phyloP scores from a whole-genome alignment of 2,888 invertebrate genomes.

The Cremastobaeus sp. region DNA sequence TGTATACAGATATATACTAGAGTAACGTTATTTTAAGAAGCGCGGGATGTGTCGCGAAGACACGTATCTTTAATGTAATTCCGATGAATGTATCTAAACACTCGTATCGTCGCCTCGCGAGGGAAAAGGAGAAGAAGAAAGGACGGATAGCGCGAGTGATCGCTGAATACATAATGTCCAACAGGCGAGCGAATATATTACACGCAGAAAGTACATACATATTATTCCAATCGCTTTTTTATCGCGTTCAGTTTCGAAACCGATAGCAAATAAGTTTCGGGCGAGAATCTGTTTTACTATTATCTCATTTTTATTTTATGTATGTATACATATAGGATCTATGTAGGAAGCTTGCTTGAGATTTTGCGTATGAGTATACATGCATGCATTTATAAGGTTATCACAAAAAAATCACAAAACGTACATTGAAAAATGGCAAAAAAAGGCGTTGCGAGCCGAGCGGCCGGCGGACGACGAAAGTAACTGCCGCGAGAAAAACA shows the following conservation, averaged over 20 bases:
- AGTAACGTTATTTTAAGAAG: slow-evolving; percentile 8
- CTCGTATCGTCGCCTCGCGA: slow-evolving; percentile 10
- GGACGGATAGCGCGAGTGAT: slow-evolving; percentile 14
- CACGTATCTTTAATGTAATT: slow-evolving; percentile 26
- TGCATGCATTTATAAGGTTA: slow-evolving; percentile 48
- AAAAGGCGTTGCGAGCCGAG: not conserved
- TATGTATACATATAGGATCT: slow-evolving; percentile 48
- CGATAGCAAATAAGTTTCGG: slow-evolving; percentile 38
- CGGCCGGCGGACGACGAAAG: not conserved
- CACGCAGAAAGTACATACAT: slow-evolving; percentile 38
- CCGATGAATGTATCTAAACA: slow-evolving; percentile 27
- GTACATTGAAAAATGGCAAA: slow-evolving; percentile 13
- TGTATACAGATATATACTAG: too few relatives aligned
- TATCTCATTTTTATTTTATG: slow-evolving; percentile 36
- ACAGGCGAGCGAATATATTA: slow-evolving; percentile 34
- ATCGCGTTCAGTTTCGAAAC: slow-evolving; percentile 36
- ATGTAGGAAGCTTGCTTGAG: slow-evolving; percentile 30
- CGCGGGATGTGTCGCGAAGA: slow-evolving; percentile 4
- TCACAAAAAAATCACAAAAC: slow-evolving; percentile 10
- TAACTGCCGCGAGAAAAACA: not conserved
- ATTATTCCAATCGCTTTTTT: slow-evolving; percentile 50
- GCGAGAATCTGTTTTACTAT: slow-evolving; percentile 28
- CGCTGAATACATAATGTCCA: slow-evolving; percentile 25
- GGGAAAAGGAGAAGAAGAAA: not conserved
- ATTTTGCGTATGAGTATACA: slow-evolving; percentile 40